Conservation (phyloP, 2,113 vertebrate species). For the Ailuropoda melanoleuca region DNA sequence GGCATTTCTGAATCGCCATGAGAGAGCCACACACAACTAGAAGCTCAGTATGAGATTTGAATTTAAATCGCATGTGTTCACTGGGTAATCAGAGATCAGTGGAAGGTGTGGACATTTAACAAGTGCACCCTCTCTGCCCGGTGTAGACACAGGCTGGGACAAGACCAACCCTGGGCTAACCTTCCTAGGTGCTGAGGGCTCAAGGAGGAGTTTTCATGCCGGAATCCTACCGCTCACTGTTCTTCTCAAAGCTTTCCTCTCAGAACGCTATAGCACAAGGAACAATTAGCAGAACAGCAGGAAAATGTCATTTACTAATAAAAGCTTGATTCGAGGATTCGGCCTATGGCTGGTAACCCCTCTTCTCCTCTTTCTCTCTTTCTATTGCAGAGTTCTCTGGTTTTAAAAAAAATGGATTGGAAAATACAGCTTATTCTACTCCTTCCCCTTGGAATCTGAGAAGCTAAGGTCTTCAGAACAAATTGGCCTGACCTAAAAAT, state of each 20-base stretch:
- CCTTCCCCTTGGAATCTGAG: background rate
- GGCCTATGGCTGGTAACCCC: background rate
- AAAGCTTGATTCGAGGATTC: background rate
- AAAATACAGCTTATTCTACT: background rate
- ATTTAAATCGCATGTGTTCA: background rate
- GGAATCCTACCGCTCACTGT: background rate
- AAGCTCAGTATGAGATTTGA: background rate
- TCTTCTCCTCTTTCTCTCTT: background rate
- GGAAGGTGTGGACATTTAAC: background rate
- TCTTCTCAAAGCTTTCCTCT: background rate
- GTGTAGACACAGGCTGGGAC: background rate
- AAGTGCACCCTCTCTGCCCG: background rate
- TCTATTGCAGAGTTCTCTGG: background rate
- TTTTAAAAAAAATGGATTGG: background rate
- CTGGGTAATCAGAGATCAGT: background rate
- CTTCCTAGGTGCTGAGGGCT: background rate
- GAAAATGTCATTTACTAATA: background rate
- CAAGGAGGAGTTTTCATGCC: constrained; percentile 22
- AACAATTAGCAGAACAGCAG: background rate
- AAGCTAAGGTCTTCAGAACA: background rate
- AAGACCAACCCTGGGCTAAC: background rate
- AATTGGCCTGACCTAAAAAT: constrained; percentile 26
- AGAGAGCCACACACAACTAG: background rate
- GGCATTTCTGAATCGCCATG: background rate
- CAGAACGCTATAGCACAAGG: background rate